Evolutionary conservation across 2,113 vertebrate genomes (phyloP).

Genomic region (Hippotragus niger): DNA sequence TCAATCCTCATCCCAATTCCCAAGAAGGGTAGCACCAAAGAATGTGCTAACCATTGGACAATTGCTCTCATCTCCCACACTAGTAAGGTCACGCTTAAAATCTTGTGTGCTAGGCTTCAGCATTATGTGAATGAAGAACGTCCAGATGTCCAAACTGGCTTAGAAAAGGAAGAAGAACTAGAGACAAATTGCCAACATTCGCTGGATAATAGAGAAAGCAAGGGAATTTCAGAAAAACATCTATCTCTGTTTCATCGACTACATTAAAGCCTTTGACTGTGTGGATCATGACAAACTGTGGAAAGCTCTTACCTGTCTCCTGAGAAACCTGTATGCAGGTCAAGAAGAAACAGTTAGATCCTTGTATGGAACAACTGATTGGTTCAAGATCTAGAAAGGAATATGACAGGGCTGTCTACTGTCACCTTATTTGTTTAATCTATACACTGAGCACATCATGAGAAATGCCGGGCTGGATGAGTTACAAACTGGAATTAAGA

Average conservation of each 20-base stretch:
- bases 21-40: background rate
- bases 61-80: background rate
- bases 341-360: background rate
- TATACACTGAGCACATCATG: background rate
- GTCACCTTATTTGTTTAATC: background rate
- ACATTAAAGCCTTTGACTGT: background rate
- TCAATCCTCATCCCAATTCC: background rate
- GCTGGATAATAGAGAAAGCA: background rate
- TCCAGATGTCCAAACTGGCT: background rate
- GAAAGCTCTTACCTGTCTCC: background rate
- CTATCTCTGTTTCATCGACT: background rate
- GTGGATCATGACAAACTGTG: background rate
- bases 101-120: background rate
- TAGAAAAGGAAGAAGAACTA: background rate
- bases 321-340: background rate
- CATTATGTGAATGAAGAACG: background rate
- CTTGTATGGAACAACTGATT: background rate
- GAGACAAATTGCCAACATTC: background rate
- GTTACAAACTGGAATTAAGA: background rate
- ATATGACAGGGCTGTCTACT: background rate
- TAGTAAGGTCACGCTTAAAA: background rate
- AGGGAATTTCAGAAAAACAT: background rate
- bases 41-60: background rate
- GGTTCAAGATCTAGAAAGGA: background rate
- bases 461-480: background rate